A percentile compares a stretch with the other conserved stretches of the same genome.
Evolutionary conservation across 2,797 vertebrate genomes (phyloP).

Genomic region (Eidolon dupreanum): DNA sequence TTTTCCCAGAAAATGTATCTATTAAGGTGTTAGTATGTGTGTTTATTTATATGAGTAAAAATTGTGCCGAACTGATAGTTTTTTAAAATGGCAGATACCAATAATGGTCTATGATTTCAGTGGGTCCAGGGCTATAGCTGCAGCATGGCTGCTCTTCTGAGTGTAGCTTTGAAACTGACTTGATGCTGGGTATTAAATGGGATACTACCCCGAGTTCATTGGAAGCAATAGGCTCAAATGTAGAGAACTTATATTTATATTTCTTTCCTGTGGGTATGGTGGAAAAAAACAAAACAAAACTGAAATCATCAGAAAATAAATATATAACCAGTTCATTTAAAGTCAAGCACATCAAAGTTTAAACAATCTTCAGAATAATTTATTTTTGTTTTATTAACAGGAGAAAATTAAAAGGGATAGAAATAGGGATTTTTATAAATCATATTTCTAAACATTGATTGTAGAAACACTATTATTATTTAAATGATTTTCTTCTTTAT

Average conservation of each 20-base stretch:
- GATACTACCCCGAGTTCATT: not conserved
- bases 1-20: slow-evolving; percentile 73
- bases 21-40: slow-evolving; percentile 51
- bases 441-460: not conserved
- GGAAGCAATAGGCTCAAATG: not conserved
- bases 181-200: slow-evolving; percentile 46
- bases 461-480: not conserved
- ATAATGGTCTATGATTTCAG: slow-evolving; percentile 69
- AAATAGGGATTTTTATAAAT: not conserved
- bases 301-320: not conserved
- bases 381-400: not conserved
- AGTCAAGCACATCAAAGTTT: not conserved
- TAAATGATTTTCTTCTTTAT: not conserved
- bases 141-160: slow-evolving; percentile 17
- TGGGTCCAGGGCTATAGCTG: slow-evolving; percentile 1
- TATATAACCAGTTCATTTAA: not conserved
- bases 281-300: not conserved
- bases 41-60: slow-evolving; percentile 47
- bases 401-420: not conserved
- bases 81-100: slow-evolving; percentile 66
- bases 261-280: not conserved
- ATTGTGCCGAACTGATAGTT: slow-evolving; percentile 67
- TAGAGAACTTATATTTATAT: not conserved
- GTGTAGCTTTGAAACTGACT: slow-evolving; percentile 54
- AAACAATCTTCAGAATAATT: not conserved